These are phyloP conservation scores for Sinotaia quadrata DNA, from an alignment of 2,888 invertebrate species.

Conservation along the genomic window DNA sequence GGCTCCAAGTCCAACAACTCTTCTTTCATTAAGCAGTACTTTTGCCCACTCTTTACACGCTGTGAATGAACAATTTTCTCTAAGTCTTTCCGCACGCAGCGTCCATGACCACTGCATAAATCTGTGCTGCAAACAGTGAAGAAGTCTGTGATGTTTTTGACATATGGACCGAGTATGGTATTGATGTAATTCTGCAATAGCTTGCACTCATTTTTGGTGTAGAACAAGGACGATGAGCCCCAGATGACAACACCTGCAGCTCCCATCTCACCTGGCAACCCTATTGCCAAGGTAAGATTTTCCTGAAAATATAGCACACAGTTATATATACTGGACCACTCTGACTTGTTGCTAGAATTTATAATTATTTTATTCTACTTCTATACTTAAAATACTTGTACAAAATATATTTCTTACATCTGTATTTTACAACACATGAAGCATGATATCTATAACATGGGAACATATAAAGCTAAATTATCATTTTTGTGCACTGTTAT, in stretches of 20 bases:
- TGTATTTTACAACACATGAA: too few species aligned
- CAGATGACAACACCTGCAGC: slow-evolving; percentile 58
- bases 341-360: background rate
- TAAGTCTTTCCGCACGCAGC: slow-evolving; percentile 42
- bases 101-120: slow-evolving; percentile 45
- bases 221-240: slow-evolving; percentile 47
- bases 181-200: slow-evolving; percentile 46
- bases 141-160: slow-evolving; percentile 42
- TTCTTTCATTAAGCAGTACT: slow-evolving; percentile 18
- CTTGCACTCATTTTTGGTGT: slow-evolving; percentile 44
- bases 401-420: too few species aligned
- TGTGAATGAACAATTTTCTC: slow-evolving; percentile 34
- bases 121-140: slow-evolving; percentile 34
- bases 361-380: too few species aligned
- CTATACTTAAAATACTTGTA: too few species aligned
- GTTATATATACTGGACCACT: background rate
- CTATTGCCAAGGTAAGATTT: slow-evolving; percentile 50
- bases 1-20: background rate
- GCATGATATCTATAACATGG: too few species aligned
- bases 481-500: too few species aligned
- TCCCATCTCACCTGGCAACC: slow-evolving; percentile 51
- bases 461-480: too few species aligned
- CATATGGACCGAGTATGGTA: slow-evolving; percentile 52
- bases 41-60: slow-evolving; percentile 11
- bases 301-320: slow-evolving; percentile 48